Conservation (phyloP, 2,888 invertebrate genomes). For the Hydroisotoma schaefferi region DNA sequence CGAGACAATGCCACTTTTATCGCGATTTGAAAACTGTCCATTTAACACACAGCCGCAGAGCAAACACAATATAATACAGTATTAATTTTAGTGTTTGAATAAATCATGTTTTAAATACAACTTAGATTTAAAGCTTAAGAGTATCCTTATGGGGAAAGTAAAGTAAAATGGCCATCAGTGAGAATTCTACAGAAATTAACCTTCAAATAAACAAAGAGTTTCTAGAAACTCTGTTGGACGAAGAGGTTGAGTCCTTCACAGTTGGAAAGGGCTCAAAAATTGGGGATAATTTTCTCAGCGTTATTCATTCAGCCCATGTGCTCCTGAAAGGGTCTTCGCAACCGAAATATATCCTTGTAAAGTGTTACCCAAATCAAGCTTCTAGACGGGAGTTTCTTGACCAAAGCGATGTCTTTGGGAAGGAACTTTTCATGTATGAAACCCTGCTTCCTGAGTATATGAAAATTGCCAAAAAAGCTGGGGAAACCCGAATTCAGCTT, state of each 20-base stretch:
- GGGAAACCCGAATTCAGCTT: slow-evolving; percentile 2
- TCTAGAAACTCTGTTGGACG: slow-evolving; percentile 6
- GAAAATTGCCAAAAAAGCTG: not conserved
- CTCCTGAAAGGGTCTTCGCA: not conserved
- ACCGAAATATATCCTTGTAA: slow-evolving; percentile 6
- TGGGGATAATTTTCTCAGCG: slow-evolving; percentile 27
- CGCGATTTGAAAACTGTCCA: too few species aligned
- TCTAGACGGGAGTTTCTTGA: slow-evolving; percentile 7
- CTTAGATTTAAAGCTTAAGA: too few species aligned
- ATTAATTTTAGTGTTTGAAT: too few species aligned
- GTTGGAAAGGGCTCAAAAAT: slow-evolving; percentile 10
- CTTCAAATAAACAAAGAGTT: too few species aligned
- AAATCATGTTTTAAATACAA: too few species aligned
- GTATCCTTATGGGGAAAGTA: too few species aligned
- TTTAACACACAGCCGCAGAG: too few species aligned
- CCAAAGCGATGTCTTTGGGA: slow-evolving; percentile 4
- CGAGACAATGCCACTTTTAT: too few species aligned
- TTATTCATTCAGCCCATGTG: not conserved
- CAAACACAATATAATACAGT: too few species aligned
- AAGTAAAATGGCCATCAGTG: too few species aligned
- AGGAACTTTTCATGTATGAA: slow-evolving; percentile 12
- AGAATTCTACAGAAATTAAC: too few species aligned
- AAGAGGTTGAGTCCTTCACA: slow-evolving; percentile 9
- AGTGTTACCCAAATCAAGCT: slow-evolving; percentile 7
- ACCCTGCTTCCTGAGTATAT: not conserved